Evolutionary conservation across 2,797 vertebrate species (phyloP).

Genomic region (Helicolenus hilgendorfi): DNA sequence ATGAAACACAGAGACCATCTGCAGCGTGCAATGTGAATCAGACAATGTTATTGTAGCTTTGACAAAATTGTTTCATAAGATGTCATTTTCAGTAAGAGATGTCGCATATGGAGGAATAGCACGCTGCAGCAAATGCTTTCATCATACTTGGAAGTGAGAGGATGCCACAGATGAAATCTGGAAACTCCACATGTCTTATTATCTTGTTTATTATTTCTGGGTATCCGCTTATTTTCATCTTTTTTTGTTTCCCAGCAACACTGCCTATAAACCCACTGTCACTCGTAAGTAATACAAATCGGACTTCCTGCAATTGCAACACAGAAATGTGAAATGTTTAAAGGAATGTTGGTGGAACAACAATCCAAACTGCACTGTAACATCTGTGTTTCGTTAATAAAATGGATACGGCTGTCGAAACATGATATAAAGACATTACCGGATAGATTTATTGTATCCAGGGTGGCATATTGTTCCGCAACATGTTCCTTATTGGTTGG

Average conservation of each 20-base stretch:
- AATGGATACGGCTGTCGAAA: neutral
- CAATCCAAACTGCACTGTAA: neutral
- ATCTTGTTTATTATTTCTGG: slow-evolving; percentile 28
- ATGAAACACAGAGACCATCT: slow-evolving; percentile 39
- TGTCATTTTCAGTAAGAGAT: slow-evolving; percentile 5
- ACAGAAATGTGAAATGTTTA: slow-evolving; percentile 21
- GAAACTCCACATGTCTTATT: slow-evolving; percentile 6
- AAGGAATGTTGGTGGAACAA: neutral
- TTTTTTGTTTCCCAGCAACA: slow-evolving; percentile 49
- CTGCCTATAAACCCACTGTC: neutral
- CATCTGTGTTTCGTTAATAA: slow-evolving; percentile 25
- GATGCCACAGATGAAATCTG: slow-evolving; percentile 1
- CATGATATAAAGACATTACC: neutral
- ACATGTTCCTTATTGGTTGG: neutral
- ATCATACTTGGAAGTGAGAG: neutral
- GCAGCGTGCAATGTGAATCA: slow-evolving; percentile 30
- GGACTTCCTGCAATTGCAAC: neutral
- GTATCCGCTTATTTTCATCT: slow-evolving; percentile 13
- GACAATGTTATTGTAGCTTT: neutral
- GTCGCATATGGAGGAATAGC: neutral
- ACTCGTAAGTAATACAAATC: neutral
- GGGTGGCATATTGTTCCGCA: neutral
- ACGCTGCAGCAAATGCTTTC: slow-evolving; percentile 25
- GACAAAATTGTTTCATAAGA: neutral
- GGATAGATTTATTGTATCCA: neutral